Base-by-base conservation (phyloP, 2,888 invertebrate species). In the Alsophila aescularia region DNA sequence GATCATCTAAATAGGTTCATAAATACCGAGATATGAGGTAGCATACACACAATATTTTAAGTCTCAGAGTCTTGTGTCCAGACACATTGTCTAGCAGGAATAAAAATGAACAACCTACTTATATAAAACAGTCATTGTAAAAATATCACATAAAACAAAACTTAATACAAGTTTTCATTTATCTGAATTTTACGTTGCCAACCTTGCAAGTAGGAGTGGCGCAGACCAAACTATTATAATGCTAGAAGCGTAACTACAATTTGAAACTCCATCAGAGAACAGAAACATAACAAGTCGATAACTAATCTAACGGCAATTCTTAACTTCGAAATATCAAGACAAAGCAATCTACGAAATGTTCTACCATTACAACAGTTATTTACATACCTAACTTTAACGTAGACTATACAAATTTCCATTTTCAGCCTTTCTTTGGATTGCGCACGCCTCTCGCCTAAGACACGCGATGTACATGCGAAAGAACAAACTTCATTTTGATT, bases 351-450 rank as follows among this genome's bases (percentile, higher is more conserved):
- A 70, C 65, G 74, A 78, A 60, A 43, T 45, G 34, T 52, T 49
- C 49, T 47, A 43, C 47, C 21, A 40, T 69, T 74, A 74, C 68
- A 76, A 80, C 73, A 76, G 67, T 72, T 83, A 83, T 81, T 79
- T 84, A 84, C 80, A 83, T 34, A 72, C 63, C 58, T 74, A 72
- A 62, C 70, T 73, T 75, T 64, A 62, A 67, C 60, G 63, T 71
- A 67, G 72, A 64, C 15, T 73, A 72, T 72, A 77, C 67, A 72
- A 70, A 73, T 70, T 69, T 71, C 62, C 68, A 45, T 70, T 71
- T 73, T 80, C 83, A 83, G 81, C 79, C 78, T 81, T 81, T 77
- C 75, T 67, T 76, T 73, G 55, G 65, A 66, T 67, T 66, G 53
- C 56, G 66, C 59, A 45, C 47, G 61, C 52, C 39, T 15, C 45